Percentiles rank a stretch among this genome's conserved stretches.
Evolutionary conservation across 1,140 invertebrate genomes (phyloP).

Genomic region (Chironomus tepperi): DNA sequence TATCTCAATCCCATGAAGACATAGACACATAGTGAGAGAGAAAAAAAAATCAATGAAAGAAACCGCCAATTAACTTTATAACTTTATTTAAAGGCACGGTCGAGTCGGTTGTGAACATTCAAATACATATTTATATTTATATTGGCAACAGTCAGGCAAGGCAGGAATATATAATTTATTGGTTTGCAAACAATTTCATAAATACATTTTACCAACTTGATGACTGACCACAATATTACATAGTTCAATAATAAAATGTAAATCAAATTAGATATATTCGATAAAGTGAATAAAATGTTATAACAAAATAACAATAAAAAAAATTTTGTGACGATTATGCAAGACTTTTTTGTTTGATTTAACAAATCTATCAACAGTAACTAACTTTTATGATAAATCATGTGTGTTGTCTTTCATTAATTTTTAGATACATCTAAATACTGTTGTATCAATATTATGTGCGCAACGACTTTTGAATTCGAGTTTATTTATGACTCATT

Average conservation of each 20-base stretch:
- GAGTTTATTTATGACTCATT: too few relatives aligned
- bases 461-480: too few relatives aligned
- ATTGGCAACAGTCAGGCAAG: too few relatives aligned
- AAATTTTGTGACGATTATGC: background rate
- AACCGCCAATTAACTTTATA: slow-evolving; percentile 13
- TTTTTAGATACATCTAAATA: too few relatives aligned
- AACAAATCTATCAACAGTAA: slow-evolving; percentile 1
- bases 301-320: slow-evolving; percentile 1
- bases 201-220: background rate
- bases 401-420: background rate
- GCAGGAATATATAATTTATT: slow-evolving; percentile 9
- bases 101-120: background rate
- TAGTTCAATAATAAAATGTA: background rate
- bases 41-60: background rate
- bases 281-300: background rate
- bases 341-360: background rate
- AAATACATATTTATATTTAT: too few relatives aligned
- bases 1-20: too few relatives aligned
- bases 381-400: slow-evolving; percentile 9
- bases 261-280: background rate
- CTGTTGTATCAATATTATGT: too few relatives aligned
- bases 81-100: slow-evolving; percentile 7
- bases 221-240: background rate
- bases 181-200: background rate
- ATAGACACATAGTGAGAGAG: too few relatives aligned